Evolutionary conservation across 2,797 vertebrate species (phyloP), one percentile per base, ranked within the genome.

Genomic region (Apogon talboti): DNA sequence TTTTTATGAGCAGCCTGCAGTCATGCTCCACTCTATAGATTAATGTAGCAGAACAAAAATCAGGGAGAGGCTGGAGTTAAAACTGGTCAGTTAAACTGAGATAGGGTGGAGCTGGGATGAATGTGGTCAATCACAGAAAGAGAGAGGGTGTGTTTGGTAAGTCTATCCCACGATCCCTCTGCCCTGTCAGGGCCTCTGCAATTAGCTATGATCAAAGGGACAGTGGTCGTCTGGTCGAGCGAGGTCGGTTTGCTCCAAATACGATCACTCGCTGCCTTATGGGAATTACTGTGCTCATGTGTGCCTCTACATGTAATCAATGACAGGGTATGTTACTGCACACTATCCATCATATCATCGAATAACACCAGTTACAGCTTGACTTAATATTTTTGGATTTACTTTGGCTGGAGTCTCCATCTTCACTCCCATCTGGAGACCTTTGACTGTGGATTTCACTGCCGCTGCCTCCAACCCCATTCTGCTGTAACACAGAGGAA

Each of bases 321-420:
- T 33, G 43, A 56, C 8, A 19, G 54, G 59, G 43, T 41, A 64
- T 48, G 69, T 71, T 63, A 63, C 33, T 59, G 12, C 13, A 43
- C 35, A 33, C 41, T 15, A 72, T 42, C 19, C 37, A 51, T 44
- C 58, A 64, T 45, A 41, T 58, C 51, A 68, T 69, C 54, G 28
- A 81, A 75, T 58, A 56, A 45, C 40, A 73, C 16, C 30, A 0
- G 42, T 40, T 35, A 13, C n/a, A 63, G 58, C 41, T 40, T 42
- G 12, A 24, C 15, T 71, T 70, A 60, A 66, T 73, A 60, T 43
- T 18, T 56, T n/a, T 81, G 56, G 45, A 91, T 94, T 51, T 94
- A 97, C 97, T 95, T 71, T 96, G 92, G 80, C 82, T 83, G 1
- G 66, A 92, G 45, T 91, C 61, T 71, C 89, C 64, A 24, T 94